These are phyloP conservation scores for Scaptomyza cyrtandrae DNA, from an alignment of 2,888 invertebrate genomes.

Conservation along the genomic window DNA sequence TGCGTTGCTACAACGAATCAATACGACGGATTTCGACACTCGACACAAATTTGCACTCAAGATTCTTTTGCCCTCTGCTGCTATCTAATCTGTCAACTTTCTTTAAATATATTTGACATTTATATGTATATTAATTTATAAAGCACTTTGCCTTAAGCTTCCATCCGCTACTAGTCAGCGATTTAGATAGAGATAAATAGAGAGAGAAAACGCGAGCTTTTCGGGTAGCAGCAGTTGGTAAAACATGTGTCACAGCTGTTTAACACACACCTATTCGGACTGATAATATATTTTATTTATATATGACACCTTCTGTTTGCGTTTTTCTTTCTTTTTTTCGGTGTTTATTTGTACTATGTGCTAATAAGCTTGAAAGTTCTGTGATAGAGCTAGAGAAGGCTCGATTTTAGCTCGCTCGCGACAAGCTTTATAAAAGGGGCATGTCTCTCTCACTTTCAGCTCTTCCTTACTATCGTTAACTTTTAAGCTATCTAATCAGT, in stretches of 20 bases:
- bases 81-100: slow-evolving; percentile 37
- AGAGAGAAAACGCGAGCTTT: not conserved
- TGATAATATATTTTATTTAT: slow-evolving; percentile 2
- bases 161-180: not conserved
- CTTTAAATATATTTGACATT: slow-evolving; percentile 26
- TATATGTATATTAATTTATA: slow-evolving; percentile 20
- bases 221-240: not conserved
- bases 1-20: slow-evolving; percentile 26
- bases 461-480: not conserved
- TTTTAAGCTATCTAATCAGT: slow-evolving; percentile 48
- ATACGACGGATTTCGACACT: slow-evolving; percentile 33
- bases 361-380: slow-evolving; percentile 1
- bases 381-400: not conserved
- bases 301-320: not conserved
- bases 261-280: not conserved
- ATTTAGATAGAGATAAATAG: not conserved
- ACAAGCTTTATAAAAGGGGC: slow-evolving; percentile 32
- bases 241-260: slow-evolving; percentile 56
- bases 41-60: slow-evolving; percentile 11
- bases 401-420: slow-evolving; percentile 20
- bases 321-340: slow-evolving; percentile 5
- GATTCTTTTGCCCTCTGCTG: slow-evolving; percentile 2
- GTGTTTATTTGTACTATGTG: not conserved
- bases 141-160: not conserved
- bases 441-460: slow-evolving; percentile 16